A percentile compares a stretch with the other conserved stretches of the same genome.
These are phyloP conservation scores for Heliconius hortense DNA, from an alignment of 2,888 invertebrate species.

Conservation along the genomic window DNA sequence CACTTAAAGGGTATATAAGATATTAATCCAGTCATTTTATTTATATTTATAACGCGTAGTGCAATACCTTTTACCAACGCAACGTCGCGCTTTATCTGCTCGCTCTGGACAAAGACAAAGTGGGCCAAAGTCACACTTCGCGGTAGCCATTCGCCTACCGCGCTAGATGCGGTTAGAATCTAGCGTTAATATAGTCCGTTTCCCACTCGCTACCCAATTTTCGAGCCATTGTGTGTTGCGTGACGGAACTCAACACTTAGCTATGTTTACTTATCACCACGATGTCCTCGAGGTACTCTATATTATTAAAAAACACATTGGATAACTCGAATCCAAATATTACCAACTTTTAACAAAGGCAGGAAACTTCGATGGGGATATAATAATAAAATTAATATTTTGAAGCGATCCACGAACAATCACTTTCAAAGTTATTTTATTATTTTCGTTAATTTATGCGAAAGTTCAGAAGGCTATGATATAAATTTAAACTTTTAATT, in stretches of 20 bases:
- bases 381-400: conserved; percentile 21
- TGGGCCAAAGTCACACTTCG: too few species aligned
- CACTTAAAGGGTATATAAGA: too few species aligned
- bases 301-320: not conserved
- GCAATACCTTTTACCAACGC: too few species aligned
- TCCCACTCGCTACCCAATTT: too few species aligned
- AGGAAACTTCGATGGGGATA: conserved; percentile 11
- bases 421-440: conserved; percentile 24
- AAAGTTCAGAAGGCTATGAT: conserved; percentile 2
- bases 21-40: not conserved
- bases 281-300: not conserved
- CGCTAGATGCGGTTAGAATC: too few species aligned
- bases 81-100: too few species aligned
- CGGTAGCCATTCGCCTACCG: too few species aligned
- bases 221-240: too few species aligned
- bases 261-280: too few species aligned
- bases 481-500: conserved; percentile 16
- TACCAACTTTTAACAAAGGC: not conserved
- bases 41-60: not conserved
- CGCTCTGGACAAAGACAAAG: too few species aligned
- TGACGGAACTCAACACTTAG: too few species aligned
- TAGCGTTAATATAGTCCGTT: too few species aligned
- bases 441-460: conserved; percentile 22
- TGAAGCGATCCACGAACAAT: conserved; percentile 15
- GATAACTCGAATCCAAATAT: conserved; percentile 4